Evolutionary conservation across 2,797 vertebrate genomes (phyloP).

Genomic region (Chloroceryle amazona): DNA sequence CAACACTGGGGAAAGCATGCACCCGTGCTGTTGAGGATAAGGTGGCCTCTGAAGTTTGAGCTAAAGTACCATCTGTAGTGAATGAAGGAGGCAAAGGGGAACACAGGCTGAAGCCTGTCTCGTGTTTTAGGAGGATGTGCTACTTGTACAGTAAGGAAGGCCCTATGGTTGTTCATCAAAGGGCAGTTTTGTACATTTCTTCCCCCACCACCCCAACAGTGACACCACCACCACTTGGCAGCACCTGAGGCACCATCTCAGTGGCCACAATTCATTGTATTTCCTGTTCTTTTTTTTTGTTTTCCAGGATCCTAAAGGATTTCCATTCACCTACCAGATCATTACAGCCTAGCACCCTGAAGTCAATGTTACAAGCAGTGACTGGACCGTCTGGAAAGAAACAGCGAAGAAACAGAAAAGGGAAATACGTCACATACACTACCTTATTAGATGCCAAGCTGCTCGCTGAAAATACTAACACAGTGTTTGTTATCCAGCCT

Average conservation of each 20-base stretch:
- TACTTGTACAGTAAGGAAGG: neutral
- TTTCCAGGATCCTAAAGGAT: neutral
- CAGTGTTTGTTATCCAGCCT: neutral
- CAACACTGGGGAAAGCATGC: rapidly evolving
- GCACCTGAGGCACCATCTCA: neutral
- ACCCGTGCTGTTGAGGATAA: neutral
- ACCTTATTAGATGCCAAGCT: rapidly evolving
- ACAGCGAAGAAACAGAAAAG: no score
- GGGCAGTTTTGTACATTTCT: neutral
- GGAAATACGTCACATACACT: neutral
- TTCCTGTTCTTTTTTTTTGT: neutral
- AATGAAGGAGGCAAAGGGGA: neutral
- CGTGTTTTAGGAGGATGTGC: neutral
- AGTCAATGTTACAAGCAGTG: neutral
- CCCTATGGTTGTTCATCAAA: neutral
- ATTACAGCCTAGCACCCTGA: neutral
- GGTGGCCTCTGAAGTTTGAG: neutral
- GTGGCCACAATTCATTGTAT: neutral
- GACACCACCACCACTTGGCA: neutral
- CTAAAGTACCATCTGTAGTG: neutral
- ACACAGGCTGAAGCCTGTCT: neutral
- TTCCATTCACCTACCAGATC: neutral
- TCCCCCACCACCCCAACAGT: neutral
- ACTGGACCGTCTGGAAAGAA: neutral
- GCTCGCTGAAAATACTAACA: rapidly evolving